Evolutionary conservation across 1,140 invertebrate genomes (phyloP), one percentile per base, ranked within the genome.

Genomic region (Diachasmimorpha longicaudata): DNA sequence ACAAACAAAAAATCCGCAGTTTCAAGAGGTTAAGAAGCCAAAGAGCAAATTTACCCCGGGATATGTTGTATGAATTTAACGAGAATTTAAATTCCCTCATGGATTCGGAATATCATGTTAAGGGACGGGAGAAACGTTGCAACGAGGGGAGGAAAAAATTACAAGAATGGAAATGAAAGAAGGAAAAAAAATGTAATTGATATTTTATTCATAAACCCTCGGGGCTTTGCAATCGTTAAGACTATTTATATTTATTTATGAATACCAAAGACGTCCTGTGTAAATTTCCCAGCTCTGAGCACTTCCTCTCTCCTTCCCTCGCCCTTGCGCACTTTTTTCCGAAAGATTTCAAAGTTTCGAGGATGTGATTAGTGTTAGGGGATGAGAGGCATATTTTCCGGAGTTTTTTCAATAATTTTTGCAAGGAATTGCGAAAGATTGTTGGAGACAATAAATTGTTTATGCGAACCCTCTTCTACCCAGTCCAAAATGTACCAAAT

Each of bases 181-280:
- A 58, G 16, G 16, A 9, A 58, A 36, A 21, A 25, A 58, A 58
- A 16, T 14, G 55, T 39, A 37, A 42, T 63, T 42, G 55, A 42
- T 74, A 74, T 74, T 69, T 68, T 68, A 74, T 68, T 68, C 72
- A 74, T 69, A 44, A 39, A 25, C 58, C 58, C 19, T 31, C 4
- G 44, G 21, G 44, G 72, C 42, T 74, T 52, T 74, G 72, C 68
- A 74, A 74, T 74, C 44, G 72, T 74, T 74, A 68, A 74, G 72
- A 31, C 63, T 66, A 44, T 74, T 68, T 74, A 44, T 74, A 74
- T 74, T 68, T 74, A 73, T 73, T 73, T 73, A 73, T 73, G 72
- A 21, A 73, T 73, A 66, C 37, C 55, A 42, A 73, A 42, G 48
- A n/a, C 58, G 55, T 73, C 72, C 44, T 67, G 52, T 14, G 16